phyloP scores from a whole-genome alignment of 1,140 invertebrate genomes.

The Drosophila tsacasi region DNA sequence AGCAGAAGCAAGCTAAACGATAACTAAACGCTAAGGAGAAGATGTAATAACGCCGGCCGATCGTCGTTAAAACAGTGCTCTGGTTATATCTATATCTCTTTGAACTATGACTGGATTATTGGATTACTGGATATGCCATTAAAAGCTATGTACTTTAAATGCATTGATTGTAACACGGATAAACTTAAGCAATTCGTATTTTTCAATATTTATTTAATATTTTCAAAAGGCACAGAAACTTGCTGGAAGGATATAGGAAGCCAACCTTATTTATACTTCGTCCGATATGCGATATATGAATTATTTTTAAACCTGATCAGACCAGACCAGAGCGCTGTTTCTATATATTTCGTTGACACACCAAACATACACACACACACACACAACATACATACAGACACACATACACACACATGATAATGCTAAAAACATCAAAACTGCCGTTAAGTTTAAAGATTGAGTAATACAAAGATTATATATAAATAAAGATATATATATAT shows the following conservation, averaged over 20 bases:
- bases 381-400: conserved; percentile 53
- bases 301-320: not conserved
- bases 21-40: conserved; percentile 25
- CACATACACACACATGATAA: conserved; percentile 50
- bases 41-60: conserved; percentile 21
- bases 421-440: conserved; percentile 83
- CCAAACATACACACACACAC: conserved; percentile 41
- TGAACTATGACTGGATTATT: not conserved
- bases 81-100: not conserved
- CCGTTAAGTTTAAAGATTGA: conserved; percentile 82
- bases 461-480: conserved; percentile 70
- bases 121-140: too few species aligned
- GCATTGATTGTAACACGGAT: not conserved
- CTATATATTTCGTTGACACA: conserved; percentile 32
- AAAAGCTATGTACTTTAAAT: not conserved
- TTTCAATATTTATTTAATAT: not conserved
- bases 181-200: too few species aligned
- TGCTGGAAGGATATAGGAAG: not conserved
- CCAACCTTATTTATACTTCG: not conserved
- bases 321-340: conserved; percentile 21
- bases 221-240: not conserved
- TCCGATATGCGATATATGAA: not conserved
- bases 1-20: conserved; percentile 22
- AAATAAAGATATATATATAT: conserved; percentile 47
- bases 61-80: conserved; percentile 46